Base-by-base conservation (phyloP, 2,113 vertebrate genomes). In the Petrocephalus microphthalmus region DNA sequence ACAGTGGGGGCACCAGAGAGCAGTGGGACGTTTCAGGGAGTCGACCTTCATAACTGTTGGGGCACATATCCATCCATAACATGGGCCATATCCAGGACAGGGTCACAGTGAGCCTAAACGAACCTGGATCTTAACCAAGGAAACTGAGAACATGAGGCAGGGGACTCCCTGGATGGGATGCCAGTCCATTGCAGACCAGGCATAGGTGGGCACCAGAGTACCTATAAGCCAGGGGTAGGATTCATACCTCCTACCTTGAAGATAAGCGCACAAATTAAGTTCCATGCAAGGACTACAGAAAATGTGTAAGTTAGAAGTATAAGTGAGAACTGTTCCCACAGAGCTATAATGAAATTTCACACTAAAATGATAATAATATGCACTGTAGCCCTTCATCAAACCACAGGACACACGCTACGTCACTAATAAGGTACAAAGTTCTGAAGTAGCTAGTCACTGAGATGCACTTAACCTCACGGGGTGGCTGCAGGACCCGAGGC, bases 401-500 rank as follows among this genome's bases (percentile, higher is more conserved):
- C 7, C 60, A 42, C 37, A 82, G 37, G 19, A 83, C n/a, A 67
- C 60, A 67, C 10, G 25, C 22, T 83, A 10, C 10, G 4, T 47
- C 3, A 19, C 33, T 45, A 37, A 47, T 42, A 47, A 82, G 42
- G 78, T 33, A 78, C 25, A 29, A 78, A 11, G 71, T 22, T 82
- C 78, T 82, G 2, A 6, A 2, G 42, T 37, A 82, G 78, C 15
- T 45, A 47, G 74, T 47, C 13, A 11, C 78, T 45, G 33, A 11
- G 42, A 82, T 20, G 54, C 15, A 54, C 17, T 54, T 17, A 19
- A 37, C 42, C 42, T 84, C 49, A 84, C 17, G 20, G 45, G 49
- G 42, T 84, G 42, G 10, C 49, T 51, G n/a, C 45, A 49, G 49
- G 82, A 84, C 49, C 47, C 1, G 87, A 91, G 92, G 83, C 88